phyloP scores from a whole-genome alignment of 2,888 invertebrate species.

The Diaphora mendica region DNA sequence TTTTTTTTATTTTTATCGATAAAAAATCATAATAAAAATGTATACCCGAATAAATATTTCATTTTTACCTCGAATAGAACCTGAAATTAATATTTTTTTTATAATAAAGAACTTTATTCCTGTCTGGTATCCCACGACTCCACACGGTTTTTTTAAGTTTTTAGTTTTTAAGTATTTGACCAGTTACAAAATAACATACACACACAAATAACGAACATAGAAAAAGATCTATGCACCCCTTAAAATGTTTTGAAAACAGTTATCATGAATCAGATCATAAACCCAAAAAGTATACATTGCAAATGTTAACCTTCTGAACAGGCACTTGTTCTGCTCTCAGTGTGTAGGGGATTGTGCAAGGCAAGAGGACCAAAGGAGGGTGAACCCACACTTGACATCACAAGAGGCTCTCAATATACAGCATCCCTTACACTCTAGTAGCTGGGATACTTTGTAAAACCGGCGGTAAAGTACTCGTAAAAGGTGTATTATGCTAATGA shows the following conservation, averaged over 20 bases:
- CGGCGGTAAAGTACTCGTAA: conserved; percentile 27
- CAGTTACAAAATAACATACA: not conserved
- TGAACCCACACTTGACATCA: conserved; percentile 65
- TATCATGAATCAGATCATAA: conserved; percentile 12
- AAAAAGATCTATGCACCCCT: not conserved
- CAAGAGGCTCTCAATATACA: conserved; percentile 53
- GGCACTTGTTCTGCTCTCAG: conserved; percentile 50
- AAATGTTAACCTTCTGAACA: conserved; percentile 51
- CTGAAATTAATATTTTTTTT: too few relatives aligned
- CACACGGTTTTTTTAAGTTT: too few relatives aligned
- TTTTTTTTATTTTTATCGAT: too few relatives aligned
- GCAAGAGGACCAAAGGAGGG: conserved; percentile 22
- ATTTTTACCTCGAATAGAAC: too few relatives aligned
- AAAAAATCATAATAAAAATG: too few relatives aligned
- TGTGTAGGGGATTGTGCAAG: conserved; percentile 43
- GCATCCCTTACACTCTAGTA: conserved; percentile 37
- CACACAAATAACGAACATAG: not conserved
- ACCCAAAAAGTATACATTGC: conserved; percentile 29
- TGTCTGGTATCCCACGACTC: too few relatives aligned
- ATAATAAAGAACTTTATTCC: too few relatives aligned
- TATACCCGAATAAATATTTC: too few relatives aligned
- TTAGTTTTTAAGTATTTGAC: not conserved
- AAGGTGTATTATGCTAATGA: conserved; percentile 33
- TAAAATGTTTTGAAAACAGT: not conserved
- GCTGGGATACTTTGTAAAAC: conserved; percentile 36